Percentiles rank a stretch among this genome's conserved stretches.
Conservation (phyloP, 2,113 vertebrate species). For the Syngnathus typhle region DNA sequence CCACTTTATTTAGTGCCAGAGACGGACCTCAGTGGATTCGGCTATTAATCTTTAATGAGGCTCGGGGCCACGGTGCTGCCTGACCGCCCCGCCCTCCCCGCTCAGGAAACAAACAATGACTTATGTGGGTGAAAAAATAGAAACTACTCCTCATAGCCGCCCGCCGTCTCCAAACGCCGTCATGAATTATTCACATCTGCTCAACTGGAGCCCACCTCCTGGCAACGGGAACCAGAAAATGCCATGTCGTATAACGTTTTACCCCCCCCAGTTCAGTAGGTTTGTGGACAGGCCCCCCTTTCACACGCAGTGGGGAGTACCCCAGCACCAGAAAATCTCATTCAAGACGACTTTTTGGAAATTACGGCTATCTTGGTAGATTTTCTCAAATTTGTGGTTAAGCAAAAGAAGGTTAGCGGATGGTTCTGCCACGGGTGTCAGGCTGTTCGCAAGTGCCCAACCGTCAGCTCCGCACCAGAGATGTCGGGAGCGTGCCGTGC, state of each 20-base stretch:
- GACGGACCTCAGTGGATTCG: conserved; percentile 46
- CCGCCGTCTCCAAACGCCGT: conserved; percentile 1
- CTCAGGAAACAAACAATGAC: conserved; percentile 60
- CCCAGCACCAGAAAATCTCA: too few species aligned
- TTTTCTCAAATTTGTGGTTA: too few species aligned
- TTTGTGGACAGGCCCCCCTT: too few species aligned
- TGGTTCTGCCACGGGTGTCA: too few species aligned
- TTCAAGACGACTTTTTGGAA: too few species aligned
- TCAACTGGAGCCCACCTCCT: conserved; percentile 8
- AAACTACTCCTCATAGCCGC: conserved; percentile 22
- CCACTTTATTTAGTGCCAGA: conserved; percentile 61
- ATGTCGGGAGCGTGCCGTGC: conserved; percentile 2
- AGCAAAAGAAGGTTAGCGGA: too few species aligned
- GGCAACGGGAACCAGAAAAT: conserved; percentile 22
- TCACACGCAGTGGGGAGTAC: too few species aligned
- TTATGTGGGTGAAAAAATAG: conserved; percentile 32
- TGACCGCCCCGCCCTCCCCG: conserved; percentile 25
- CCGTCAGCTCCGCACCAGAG: conserved; percentile 18
- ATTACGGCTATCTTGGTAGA: too few species aligned
- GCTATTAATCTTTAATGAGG: conserved; percentile 63
- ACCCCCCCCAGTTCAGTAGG: too few species aligned
- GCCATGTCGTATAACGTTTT: too few species aligned
- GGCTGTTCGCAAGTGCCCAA: too few species aligned
- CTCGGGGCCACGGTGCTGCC: conserved; percentile 32
- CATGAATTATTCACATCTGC: conserved; percentile 52